Percentiles rank a stretch among this genome's conserved stretches.
phyloP scores from a whole-genome alignment of 2,797 vertebrate species.

The Sebastes aleutianus region DNA sequence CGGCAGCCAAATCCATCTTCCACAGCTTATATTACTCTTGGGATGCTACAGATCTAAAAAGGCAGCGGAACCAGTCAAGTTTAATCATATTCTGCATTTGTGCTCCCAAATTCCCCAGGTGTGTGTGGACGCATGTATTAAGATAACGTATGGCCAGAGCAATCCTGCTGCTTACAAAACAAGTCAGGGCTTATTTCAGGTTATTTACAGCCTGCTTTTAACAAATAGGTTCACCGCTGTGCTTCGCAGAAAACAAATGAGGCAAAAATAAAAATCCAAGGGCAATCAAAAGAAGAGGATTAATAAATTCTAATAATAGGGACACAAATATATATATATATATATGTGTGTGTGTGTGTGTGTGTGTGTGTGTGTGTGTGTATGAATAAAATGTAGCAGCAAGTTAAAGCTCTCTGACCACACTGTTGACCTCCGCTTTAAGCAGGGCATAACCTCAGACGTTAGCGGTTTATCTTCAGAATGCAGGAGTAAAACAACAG shows the following conservation, averaged over 20 bases:
- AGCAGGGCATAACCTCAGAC: not conserved
- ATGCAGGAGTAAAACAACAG: not conserved
- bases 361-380: not conserved
- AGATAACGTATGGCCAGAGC: constrained; percentile 47
- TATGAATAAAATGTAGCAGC: not conserved
- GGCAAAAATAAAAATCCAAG: constrained; percentile 4
- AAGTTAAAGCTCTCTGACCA: not conserved
- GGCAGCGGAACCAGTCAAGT: constrained; percentile 49
- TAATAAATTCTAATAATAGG: constrained; percentile 7
- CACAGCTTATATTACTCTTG: constrained; percentile 54
- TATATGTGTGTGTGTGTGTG: not conserved
- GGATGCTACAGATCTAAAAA: constrained; percentile 60
- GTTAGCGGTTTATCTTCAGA: not conserved
- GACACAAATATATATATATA: not conserved
- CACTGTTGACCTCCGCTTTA: constrained; percentile 1
- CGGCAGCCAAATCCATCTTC: constrained; percentile 61
- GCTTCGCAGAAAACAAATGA: constrained; percentile 18
- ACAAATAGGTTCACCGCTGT: constrained; percentile 26
- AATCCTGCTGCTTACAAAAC: constrained; percentile 36
- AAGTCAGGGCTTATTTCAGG: constrained; percentile 13
- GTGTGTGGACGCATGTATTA: constrained; percentile 14
- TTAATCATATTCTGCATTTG: constrained; percentile 68
- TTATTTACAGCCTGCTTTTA: constrained; percentile 50
- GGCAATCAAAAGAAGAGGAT: constrained; percentile 10
- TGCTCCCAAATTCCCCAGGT: constrained; percentile 47